Percentiles rank a stretch among this genome's conserved stretches.
Evolutionary conservation across 2,113 vertebrate species (phyloP).

Genomic region (Macaca fascicularis): T2T-MFA8v1.1 NC_088390.1:57017501-57018000

Average conservation of each 20-base stretch:
- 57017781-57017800: background rate
- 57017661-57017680: background rate
- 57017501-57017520: constrained; percentile 27
- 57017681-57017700: background rate
- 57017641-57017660: background rate
- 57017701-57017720: background rate
- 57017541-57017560: background rate
- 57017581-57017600: background rate
- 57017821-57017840: background rate
- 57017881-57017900: no score
- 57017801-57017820: background rate
- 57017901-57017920: no score
- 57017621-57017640: background rate
- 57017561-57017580: background rate
- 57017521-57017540: background rate
- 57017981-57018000: no score
- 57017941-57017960: no score
- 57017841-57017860: no score
- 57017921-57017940: no score
- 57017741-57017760: background rate
- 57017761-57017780: background rate
- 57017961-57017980: no score
- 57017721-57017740: background rate
- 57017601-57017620: background rate
- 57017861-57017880: no score